Conservation (phyloP, 2,888 invertebrate genomes). For the Corbicula japonica region DNA sequence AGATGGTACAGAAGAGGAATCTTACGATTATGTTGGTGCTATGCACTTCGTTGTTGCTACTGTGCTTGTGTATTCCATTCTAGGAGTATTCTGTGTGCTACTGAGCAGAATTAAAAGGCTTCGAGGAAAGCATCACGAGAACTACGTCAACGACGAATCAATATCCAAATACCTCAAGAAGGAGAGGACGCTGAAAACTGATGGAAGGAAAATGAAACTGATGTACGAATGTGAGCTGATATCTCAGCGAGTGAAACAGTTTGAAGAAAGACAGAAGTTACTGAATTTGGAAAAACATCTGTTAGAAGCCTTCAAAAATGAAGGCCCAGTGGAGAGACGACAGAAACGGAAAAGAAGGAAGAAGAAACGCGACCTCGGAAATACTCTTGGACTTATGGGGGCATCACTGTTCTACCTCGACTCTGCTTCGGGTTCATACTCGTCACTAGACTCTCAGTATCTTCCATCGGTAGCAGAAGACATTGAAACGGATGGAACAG, state of each 20-base stretch:
- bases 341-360: conserved; percentile 12
- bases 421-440: too few relatives aligned
- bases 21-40: conserved; percentile 49
- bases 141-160: conserved; percentile 49
- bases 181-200: conserved; percentile 46
- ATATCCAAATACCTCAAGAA: conserved; percentile 50
- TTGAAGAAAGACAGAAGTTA: conserved; percentile 42
- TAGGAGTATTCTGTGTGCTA: conserved; percentile 57
- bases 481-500: too few relatives aligned
- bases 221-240: conserved; percentile 40
- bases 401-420: conserved; percentile 37
- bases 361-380: conserved; percentile 15
- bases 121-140: conserved; percentile 42
- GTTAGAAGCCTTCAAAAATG: conserved; percentile 30
- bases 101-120: conserved; percentile 48
- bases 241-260: conserved; percentile 23
- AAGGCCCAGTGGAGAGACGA: background rate
- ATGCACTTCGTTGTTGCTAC: conserved; percentile 63
- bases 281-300: conserved; percentile 41
- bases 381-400: conserved; percentile 45
- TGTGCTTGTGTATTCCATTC: conserved; percentile 57
- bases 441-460: too few relatives aligned
- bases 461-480: too few relatives aligned
- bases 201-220: conserved; percentile 44
- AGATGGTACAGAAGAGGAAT: conserved; percentile 5